phyloP scores from a whole-genome alignment of 2,888 invertebrate genomes.

The Ennomos quercinarius region DNA sequence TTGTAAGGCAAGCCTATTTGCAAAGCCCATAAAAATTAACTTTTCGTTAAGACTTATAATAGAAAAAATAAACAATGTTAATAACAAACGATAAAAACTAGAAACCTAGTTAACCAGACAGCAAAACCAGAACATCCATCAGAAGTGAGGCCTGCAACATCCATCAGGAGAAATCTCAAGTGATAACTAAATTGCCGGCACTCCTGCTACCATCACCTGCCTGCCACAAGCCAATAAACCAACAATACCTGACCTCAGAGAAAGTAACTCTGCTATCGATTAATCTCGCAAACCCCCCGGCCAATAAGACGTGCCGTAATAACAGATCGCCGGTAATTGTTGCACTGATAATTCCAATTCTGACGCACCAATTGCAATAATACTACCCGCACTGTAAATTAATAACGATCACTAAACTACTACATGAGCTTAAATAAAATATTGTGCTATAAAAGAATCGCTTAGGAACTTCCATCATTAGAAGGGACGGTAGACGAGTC shows the following conservation, averaged over 20 bases:
- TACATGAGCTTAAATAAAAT: constrained; percentile 71
- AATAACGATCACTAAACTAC: constrained; percentile 29
- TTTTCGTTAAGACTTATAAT: no score
- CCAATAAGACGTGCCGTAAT: constrained; percentile 68
- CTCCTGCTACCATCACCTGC: constrained; percentile 53
- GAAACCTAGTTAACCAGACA: constrained; percentile 59
- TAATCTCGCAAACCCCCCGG: constrained; percentile 67
- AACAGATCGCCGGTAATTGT: constrained; percentile 73
- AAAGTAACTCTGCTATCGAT: constrained; percentile 74
- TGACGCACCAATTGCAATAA: constrained; percentile 63
- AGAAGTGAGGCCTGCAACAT: constrained; percentile 4
- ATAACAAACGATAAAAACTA: constrained; percentile 17
- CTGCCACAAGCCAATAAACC: constrained; percentile 50
- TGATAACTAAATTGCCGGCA: constrained; percentile 62
- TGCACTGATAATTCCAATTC: constrained; percentile 67
- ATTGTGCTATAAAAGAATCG: constrained; percentile 71
- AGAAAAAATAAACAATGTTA: constrained; percentile 1
- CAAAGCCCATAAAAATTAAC: no score
- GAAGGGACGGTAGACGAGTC: constrained; percentile 63
- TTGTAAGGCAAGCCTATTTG: no score
- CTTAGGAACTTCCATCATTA: constrained; percentile 66
- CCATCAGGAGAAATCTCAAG: constrained; percentile 47
- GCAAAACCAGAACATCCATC: constrained; percentile 41
- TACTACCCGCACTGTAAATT: constrained; percentile 46
- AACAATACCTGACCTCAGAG: constrained; percentile 73